These are phyloP conservation scores for Coreoperca whiteheadi DNA, from an alignment of 2,113 vertebrate genomes.

Conservation along the genomic window DNA sequence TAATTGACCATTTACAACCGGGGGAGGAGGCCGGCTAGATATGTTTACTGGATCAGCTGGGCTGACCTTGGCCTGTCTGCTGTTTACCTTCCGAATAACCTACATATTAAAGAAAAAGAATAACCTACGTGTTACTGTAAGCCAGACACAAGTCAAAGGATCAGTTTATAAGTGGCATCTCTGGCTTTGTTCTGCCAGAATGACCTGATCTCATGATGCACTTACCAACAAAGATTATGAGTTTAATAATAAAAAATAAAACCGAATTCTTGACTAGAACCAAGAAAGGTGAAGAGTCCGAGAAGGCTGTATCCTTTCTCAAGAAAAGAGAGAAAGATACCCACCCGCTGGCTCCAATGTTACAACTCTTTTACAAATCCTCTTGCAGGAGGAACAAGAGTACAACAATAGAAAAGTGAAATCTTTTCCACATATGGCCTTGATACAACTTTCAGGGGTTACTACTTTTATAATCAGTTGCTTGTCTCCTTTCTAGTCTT, in stretches of 20 bases:
- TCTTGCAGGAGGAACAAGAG: not conserved
- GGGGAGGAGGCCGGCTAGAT: constrained; percentile 56
- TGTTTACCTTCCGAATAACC: not conserved
- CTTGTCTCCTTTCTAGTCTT: not conserved
- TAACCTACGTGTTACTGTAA: not conserved
- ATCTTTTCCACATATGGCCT: not conserved
- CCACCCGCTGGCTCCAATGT: not conserved
- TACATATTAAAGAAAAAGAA: not conserved
- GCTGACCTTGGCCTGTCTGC: constrained; percentile 50
- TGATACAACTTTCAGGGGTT: not conserved
- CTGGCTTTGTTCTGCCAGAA: not conserved
- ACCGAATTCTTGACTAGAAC: not conserved
- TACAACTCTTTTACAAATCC: not conserved
- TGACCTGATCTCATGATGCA: not conserved
- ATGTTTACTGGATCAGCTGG: constrained; percentile 41
- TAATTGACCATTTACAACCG: constrained; percentile 76
- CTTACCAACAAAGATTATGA: not conserved
- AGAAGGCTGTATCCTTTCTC: not conserved
- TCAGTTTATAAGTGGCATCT: not conserved
- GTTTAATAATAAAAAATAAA: not conserved
- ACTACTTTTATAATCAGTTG: not conserved
- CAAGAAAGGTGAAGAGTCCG: not conserved
- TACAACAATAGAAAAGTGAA: no score
- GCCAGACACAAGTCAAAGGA: not conserved
- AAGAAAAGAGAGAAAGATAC: not conserved